Evolutionary conservation across 2,797 vertebrate species (phyloP), one percentile per base, ranked within the genome.

Genomic region (Nyctibius grandis): DNA sequence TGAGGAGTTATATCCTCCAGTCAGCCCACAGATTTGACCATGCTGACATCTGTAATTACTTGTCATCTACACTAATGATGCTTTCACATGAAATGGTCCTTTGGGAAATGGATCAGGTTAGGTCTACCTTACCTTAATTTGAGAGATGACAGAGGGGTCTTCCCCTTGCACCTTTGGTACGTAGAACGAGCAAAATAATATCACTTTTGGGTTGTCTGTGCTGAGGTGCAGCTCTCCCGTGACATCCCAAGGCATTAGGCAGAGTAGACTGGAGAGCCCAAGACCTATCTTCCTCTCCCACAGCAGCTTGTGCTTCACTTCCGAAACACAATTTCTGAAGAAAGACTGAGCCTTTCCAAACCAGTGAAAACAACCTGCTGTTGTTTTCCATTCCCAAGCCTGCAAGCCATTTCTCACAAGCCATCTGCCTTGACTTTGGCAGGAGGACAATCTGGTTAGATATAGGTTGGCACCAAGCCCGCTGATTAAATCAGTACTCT

Each of bases 381-480:
- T 60, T 91, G 51, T 56, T 84, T 80, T 83, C 36, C 48, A 45
- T 40, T 59, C 64, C 28, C n/a, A 63, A 73, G 28, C 18, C 65
- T 38, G 25, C 67, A 92, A 93, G 67, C 22, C 15, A 0, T 53
- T 93, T 88, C 56, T 90, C 73, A 78, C 15, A 42, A 88, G 60
- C 88, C 88, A 93, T 91, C 90, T 95, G 95, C 79, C 77, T 84
- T 8, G 0, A 53, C 48, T 91, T 88, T 74, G 75, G 73, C 73
- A 70, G 2, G 2, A 51, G 21, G 38, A 90, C 75, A 70, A 54
- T 51, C 79, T 80, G 67, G 69, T 94, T 91, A 76, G 65, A 85
- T 50, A 22, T 9, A 13, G 23, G 21, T 6, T 89, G 86, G 50
- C 89, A 79, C 11, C 48, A 54, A 65, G 23, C 23, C 5, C 3